Percentiles rank a stretch among this genome's conserved stretches.
Evolutionary conservation across 2,113 vertebrate species (phyloP).

Genomic region (Brachionichthys hirsutus): DNA sequence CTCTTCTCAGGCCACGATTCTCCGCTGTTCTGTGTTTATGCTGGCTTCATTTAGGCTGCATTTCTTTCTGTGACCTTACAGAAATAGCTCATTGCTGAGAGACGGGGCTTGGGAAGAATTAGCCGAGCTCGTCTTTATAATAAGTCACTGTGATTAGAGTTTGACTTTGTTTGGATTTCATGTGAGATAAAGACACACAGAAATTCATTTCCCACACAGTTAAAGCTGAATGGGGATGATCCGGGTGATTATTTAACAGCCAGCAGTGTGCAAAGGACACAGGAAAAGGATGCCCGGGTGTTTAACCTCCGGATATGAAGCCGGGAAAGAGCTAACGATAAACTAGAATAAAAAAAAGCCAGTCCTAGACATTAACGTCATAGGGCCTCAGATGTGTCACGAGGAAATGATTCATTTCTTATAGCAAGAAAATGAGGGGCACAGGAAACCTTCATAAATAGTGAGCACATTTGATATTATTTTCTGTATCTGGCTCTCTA

Average conservation of each 20-base stretch:
- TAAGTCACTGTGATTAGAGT: slow-evolving; percentile 8
- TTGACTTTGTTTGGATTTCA: slow-evolving; percentile 7
- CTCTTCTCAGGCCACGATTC: slow-evolving; percentile 35
- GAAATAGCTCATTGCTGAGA: slow-evolving; percentile 40
- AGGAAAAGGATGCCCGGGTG: slow-evolving; percentile 38
- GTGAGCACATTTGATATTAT: neutral
- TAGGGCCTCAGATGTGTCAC: slow-evolving; percentile 5
- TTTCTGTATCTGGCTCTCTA: neutral
- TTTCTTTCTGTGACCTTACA: slow-evolving; percentile 15
- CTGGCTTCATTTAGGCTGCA: slow-evolving; percentile 36
- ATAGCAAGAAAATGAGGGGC: neutral
- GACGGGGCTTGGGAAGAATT: slow-evolving; percentile 15
- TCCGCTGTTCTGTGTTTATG: slow-evolving; percentile 40
- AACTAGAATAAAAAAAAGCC: slow-evolving; percentile 31
- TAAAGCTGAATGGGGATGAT: neutral
- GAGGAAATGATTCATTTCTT: neutral
- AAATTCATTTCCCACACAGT: slow-evolving; percentile 1
- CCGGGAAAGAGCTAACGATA: slow-evolving; percentile 45
- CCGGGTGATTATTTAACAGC: slow-evolving; percentile 8
- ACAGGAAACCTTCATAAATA: neutral
- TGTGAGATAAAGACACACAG: neutral
- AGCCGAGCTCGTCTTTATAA: neutral
- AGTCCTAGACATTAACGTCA: slow-evolving; percentile 33
- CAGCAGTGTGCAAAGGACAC: slow-evolving; percentile 4
- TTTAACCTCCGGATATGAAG: slow-evolving; percentile 49